Percentiles rank a stretch among this genome's conserved stretches.
phyloP scores from a whole-genome alignment of 2,888 invertebrate genomes.

The Drosophila diplacantha region DNA sequence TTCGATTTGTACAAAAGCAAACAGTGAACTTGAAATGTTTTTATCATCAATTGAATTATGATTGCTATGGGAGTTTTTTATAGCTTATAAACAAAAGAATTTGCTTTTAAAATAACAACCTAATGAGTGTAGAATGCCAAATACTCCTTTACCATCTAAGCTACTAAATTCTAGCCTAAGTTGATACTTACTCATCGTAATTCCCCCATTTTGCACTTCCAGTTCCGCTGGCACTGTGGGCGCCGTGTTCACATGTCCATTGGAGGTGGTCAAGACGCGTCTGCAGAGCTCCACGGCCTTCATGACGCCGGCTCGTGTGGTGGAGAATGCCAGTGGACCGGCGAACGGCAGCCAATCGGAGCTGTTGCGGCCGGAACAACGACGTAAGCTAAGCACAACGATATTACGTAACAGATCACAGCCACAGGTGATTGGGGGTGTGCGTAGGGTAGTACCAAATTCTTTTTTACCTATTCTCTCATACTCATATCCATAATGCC shows the following conservation, averaged over 20 bases:
- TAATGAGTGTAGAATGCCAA: not conserved
- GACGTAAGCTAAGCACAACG: slow-evolving; percentile 87
- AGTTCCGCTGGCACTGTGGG: slow-evolving; percentile 98
- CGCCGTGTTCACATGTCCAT: slow-evolving; percentile 96
- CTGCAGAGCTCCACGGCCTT: slow-evolving; percentile 93
- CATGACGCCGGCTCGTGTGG: slow-evolving; percentile 77
- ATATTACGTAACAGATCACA: slow-evolving; percentile 84
- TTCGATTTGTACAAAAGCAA: not conserved
- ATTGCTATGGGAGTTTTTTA: too few species aligned
- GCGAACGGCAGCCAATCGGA: slow-evolving; percentile 77
- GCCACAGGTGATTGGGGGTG: slow-evolving; percentile 80
- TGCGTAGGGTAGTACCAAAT: slow-evolving; percentile 78
- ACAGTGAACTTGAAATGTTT: not conserved
- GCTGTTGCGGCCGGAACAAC: slow-evolving; percentile 81
- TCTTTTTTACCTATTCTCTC: slow-evolving; percentile 53
- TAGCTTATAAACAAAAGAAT: not conserved
- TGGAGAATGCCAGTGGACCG: slow-evolving; percentile 76
- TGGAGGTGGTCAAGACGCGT: slow-evolving; percentile 98
- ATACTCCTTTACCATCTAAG: not conserved
- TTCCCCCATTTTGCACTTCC: slow-evolving; percentile 60
- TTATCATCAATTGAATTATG: not conserved
- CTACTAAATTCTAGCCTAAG: slow-evolving; percentile 23
- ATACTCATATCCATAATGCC: slow-evolving; percentile 31
- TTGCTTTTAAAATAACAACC: not conserved
- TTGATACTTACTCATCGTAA: slow-evolving; percentile 6